Evolutionary conservation across 2,113 vertebrate species (phyloP).

Genomic region (Mastomys natalensis): DNA sequence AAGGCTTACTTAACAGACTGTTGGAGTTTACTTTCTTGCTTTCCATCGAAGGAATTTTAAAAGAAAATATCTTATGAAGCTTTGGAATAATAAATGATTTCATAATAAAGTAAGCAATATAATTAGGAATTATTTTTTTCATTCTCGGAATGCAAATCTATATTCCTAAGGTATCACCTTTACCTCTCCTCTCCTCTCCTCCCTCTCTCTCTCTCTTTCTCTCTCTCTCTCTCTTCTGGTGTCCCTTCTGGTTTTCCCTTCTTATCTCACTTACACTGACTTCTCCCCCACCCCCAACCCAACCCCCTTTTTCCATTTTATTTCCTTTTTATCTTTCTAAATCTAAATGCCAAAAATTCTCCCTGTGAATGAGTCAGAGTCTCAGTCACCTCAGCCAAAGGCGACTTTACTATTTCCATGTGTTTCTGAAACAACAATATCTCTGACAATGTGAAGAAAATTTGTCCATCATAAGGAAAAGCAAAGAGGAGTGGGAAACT

Average conservation of each 20-base stretch:
- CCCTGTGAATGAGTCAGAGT: not conserved
- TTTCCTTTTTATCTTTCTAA: not conserved
- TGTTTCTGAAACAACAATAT: not conserved
- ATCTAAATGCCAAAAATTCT: not conserved
- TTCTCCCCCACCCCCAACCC: no score
- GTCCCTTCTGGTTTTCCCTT: not conserved
- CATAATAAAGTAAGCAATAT: not conserved
- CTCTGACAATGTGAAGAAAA: not conserved
- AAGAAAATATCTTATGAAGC: not conserved
- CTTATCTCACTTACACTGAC: fast-evolving
- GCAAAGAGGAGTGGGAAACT: not conserved
- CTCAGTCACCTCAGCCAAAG: not conserved
- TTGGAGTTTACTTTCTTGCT: not conserved
- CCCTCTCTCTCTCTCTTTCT: no score
- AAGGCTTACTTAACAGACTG: not conserved
- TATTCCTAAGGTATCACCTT: fast-evolving
- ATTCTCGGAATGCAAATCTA: not conserved
- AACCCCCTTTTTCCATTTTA: not conserved
- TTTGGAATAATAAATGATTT: not conserved
- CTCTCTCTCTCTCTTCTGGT: no score
- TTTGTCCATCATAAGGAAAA: not conserved
- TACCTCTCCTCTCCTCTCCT: no score
- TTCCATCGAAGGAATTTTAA: not conserved
- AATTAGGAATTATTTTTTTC: not conserved
- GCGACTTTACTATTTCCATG: not conserved